Percentiles rank a stretch among this genome's conserved stretches.
Conservation (phyloP, 2,113 vertebrate genomes). For the Zosterops japonicus region DNA sequence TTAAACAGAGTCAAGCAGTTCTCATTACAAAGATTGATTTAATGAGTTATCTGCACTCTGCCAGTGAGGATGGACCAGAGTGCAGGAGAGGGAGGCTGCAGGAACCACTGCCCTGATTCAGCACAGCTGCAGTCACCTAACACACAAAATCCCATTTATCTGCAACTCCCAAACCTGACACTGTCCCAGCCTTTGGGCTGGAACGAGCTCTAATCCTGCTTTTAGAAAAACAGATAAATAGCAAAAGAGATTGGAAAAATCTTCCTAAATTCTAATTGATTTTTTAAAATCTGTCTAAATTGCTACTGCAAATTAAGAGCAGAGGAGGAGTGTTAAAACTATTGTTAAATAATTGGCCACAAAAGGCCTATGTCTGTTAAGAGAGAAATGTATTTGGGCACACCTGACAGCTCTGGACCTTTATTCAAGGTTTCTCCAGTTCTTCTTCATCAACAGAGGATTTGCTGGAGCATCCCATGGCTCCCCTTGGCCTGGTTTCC, state of each 20-base stretch:
- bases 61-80: neutral
- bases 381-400: neutral
- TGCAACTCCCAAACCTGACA: neutral
- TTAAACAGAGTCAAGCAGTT: neutral
- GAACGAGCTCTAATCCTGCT: neutral
- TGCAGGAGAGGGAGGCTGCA: neutral
- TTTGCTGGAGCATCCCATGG: neutral
- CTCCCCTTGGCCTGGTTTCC: neutral
- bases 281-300: neutral
- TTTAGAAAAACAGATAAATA: neutral
- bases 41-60: rapidly evolving
- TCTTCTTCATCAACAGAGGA: neutral
- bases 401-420: neutral
- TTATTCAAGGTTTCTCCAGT: neutral
- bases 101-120: neutral
- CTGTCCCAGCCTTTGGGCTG: neutral
- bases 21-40: neutral
- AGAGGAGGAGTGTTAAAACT: neutral
- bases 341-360: neutral
- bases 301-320: neutral
- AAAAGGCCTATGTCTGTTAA: neutral
- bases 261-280: neutral
- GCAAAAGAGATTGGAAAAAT: neutral
- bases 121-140: neutral
- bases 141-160: neutral